These are phyloP conservation scores for Hedya salicella DNA, from an alignment of 2,888 invertebrate species.

Conservation along the genomic window DNA sequence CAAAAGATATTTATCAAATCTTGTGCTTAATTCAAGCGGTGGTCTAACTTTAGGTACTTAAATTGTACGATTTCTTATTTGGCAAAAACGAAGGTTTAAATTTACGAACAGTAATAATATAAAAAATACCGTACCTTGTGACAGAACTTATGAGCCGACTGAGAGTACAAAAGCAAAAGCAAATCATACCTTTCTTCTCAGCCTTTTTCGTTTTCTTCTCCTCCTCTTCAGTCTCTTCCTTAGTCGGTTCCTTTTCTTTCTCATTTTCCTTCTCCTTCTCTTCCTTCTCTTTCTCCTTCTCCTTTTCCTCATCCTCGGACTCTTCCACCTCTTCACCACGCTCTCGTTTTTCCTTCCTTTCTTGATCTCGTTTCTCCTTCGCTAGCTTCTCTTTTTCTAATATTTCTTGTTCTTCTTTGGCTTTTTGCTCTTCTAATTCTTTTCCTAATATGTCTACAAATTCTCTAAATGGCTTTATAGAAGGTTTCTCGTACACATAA, in stretches of 20 bases:
- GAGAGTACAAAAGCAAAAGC: not conserved
- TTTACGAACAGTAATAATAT: too few species aligned
- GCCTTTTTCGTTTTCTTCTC: constrained; percentile 58
- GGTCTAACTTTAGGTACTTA: too few species aligned
- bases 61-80: too few species aligned
- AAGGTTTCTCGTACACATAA: constrained; percentile 96
- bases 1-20: too few species aligned
- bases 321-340: constrained; percentile 63
- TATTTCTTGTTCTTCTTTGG: constrained; percentile 80
- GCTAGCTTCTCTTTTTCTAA: constrained; percentile 64
- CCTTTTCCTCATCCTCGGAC: constrained; percentile 49
- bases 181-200: constrained; percentile 52
- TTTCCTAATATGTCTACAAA: constrained; percentile 87
- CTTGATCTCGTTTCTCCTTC: constrained; percentile 64
- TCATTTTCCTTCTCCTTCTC: constrained; percentile 44
- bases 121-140: too few species aligned
- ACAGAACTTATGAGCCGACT: too few species aligned
- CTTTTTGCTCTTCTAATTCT: constrained; percentile 86
- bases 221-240: constrained; percentile 39
- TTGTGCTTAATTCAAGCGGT: too few species aligned
- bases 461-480: constrained; percentile 90
- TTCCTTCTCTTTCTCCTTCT: constrained; percentile 22
- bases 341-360: constrained; percentile 60
- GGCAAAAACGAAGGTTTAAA: too few species aligned
- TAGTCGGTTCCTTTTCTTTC: constrained; percentile 19